Conservation (phyloP, 1,140 invertebrate species). For the Piezodorus guildinii region DNA sequence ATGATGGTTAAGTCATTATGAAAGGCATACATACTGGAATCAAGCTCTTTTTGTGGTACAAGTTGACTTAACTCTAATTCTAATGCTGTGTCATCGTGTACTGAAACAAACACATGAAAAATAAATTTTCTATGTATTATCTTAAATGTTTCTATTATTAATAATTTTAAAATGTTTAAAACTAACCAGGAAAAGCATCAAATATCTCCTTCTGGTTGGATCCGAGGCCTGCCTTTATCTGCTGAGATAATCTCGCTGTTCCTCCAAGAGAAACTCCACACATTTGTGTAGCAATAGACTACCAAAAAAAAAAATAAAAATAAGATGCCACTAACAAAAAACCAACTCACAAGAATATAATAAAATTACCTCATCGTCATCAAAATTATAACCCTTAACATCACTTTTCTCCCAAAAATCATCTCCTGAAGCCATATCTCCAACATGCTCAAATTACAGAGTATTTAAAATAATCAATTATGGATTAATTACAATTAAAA, state of each 20-base stretch:
- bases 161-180: neutral
- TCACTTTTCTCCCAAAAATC: conserved; percentile 18
- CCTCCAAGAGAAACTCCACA: conserved; percentile 33
- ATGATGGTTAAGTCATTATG: neutral
- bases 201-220: conserved; percentile 22
- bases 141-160: too few species aligned
- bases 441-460: neutral
- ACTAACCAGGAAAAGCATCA: neutral
- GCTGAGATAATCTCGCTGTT: conserved; percentile 28
- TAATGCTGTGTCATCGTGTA: neutral
- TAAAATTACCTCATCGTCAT: conserved; percentile 15
- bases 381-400: conserved; percentile 16
- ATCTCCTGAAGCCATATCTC: conserved; percentile 11
- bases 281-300: conserved; percentile 23
- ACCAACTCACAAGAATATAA: neutral
- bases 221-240: conserved; percentile 25
- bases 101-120: conserved; percentile 5
- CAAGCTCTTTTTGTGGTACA: neutral
- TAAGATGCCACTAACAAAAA: conserved; percentile 4
- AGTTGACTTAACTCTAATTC: neutral
- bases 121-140: neutral
- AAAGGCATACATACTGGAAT: neutral
- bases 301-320: conserved; percentile 3
- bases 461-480: too few species aligned
- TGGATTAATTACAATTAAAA: too few species aligned